Evolutionary conservation across 2,113 vertebrate genomes (phyloP), one percentile per base, ranked within the genome.

Genomic region (Epinephelus cyanopodus): DNA sequence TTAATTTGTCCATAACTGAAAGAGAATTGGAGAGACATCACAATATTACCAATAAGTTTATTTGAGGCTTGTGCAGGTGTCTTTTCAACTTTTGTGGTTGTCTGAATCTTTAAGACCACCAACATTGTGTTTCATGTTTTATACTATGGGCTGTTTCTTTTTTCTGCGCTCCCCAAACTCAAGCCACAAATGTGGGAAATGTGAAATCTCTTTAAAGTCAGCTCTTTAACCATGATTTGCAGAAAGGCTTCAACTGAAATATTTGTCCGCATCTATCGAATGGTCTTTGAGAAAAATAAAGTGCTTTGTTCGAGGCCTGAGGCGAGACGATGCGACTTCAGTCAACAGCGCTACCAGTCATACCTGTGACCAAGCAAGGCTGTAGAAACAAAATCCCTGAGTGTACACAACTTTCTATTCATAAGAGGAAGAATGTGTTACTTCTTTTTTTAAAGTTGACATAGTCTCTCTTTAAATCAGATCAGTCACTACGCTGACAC

Each of bases 81-180:
- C 29, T 82, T 85, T 83, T 79, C 37, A 75, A 39, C 45, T 50
- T 53, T 68, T 81, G 50, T 74, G 63, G 54, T 76, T 76, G 57
- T 84, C 48, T 70, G 27, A 67, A 52, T 52, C n/a, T 65, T 50
- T 56, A 33, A 57, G 57, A 87, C 48, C 56, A 37, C 42, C 42
- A 13, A 61, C 56, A 45, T 74, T 70, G 15, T 58, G 37, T 74
- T 82, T 68, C 70, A 42, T n/a, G 39, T 76, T 86, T 82, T 84
- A 61, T 66, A 52, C 52, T 45, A 4, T 69, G 18, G 18, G 1
- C 60, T 14, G 62, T 74, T 79, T 64, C 37, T 23, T 19, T 6
- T 18, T 64, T 65, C 33, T 74, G 37, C 8, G 21, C 33, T 52
- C n/a, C 29, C 60, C 21, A 83, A 68, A 42, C 47, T 57, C 27